A percentile compares a stretch with the other conserved stretches of the same genome.
Evolutionary conservation across 2,888 invertebrate genomes (phyloP).

Genomic region (Anthophora plumipes): DNA sequence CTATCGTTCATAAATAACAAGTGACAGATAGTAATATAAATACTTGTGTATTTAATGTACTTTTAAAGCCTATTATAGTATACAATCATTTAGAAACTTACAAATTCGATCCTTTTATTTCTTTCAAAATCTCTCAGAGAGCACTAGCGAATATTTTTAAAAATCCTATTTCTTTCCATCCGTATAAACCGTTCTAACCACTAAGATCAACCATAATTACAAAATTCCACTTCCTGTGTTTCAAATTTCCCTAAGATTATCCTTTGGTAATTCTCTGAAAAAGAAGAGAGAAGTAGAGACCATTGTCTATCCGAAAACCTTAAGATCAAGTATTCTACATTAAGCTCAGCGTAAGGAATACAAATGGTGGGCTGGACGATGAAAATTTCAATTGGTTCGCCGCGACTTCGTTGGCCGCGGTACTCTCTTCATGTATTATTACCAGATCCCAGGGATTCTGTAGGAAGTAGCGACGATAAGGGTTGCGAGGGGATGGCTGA

Average conservation of each 20-base stretch:
- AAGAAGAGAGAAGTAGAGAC: background rate
- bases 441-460: slow-evolving; percentile 28
- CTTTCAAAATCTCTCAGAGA: background rate
- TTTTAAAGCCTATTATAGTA: too few relatives aligned
- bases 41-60: too few relatives aligned
- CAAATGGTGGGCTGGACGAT: slow-evolving; percentile 7
- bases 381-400: slow-evolving; percentile 48
- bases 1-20: too few relatives aligned
- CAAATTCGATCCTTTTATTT: background rate
- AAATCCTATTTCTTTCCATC: too few relatives aligned
- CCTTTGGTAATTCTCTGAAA: background rate
- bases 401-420: background rate
- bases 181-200: too few relatives aligned
- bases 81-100: too few relatives aligned
- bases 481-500: background rate
- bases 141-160: background rate
- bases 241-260: background rate
- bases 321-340: slow-evolving; percentile 13
- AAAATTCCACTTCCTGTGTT: background rate
- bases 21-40: too few relatives aligned
- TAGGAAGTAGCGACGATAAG: slow-evolving; percentile 19
- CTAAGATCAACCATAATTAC: background rate
- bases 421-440: slow-evolving; percentile 49
- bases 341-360: slow-evolving; percentile 33
- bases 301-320: slow-evolving; percentile 2